A percentile compares a stretch with the other conserved stretches of the same genome.
phyloP scores from a whole-genome alignment of 2,888 invertebrate species.

The Cataglyphis altisquamis region DNA sequence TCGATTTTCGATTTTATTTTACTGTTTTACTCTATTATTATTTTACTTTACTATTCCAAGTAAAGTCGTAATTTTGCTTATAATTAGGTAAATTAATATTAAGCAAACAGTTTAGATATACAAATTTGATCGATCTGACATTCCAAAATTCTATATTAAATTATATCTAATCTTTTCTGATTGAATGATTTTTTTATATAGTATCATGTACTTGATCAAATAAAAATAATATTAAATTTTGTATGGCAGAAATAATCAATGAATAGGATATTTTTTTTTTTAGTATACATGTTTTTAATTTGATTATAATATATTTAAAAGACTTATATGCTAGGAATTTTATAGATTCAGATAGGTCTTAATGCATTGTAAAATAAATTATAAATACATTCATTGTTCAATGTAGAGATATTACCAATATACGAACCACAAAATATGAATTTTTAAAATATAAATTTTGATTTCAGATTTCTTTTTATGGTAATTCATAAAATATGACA shows the following conservation, averaged over 20 bases:
- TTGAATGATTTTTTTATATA: background rate
- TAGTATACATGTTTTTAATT: background rate
- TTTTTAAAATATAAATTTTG: background rate
- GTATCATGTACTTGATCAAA: background rate
- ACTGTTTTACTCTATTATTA: no score
- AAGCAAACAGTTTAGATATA: background rate
- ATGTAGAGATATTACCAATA: background rate
- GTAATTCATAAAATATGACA: background rate
- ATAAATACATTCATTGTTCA: background rate
- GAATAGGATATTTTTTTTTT: background rate
- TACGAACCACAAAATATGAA: background rate
- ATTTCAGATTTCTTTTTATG: background rate
- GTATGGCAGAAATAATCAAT: background rate
- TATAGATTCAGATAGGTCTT: background rate
- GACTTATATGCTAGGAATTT: background rate
- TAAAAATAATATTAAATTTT: background rate
- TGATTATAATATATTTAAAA: background rate
- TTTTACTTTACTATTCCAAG: background rate
- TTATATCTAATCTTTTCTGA: background rate
- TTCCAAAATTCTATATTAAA: background rate
- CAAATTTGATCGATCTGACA: background rate
- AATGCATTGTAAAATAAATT: background rate
- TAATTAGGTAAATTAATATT: background rate
- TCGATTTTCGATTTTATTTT: background rate
- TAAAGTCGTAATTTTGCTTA: background rate